Conservation (phyloP, 1,140 invertebrate species). For the Zophobas atratus region DNA sequence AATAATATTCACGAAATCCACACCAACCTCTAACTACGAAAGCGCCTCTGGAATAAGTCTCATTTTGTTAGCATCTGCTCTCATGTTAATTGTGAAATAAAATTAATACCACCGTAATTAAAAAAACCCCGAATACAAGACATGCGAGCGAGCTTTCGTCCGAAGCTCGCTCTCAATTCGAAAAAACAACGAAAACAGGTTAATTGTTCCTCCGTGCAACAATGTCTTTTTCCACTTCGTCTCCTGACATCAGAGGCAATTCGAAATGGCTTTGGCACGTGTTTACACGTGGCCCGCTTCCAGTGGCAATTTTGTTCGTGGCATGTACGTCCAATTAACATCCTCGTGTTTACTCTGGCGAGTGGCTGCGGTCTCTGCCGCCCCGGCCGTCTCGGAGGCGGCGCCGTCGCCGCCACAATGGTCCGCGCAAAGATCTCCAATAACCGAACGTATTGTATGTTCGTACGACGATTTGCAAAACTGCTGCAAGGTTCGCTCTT, state of each 20-base stretch:
- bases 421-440: slow-evolving; percentile 4
- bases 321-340: slow-evolving; percentile 26
- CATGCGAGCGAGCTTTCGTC: neutral
- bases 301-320: slow-evolving; percentile 10
- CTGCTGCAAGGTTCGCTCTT: slow-evolving; percentile 17
- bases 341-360: slow-evolving; percentile 29
- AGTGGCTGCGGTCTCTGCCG: slow-evolving; percentile 28
- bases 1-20: too few species aligned
- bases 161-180: neutral
- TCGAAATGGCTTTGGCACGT: slow-evolving; percentile 25
- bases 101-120: neutral
- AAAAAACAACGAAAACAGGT: slow-evolving; percentile 19
- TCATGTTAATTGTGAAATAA: too few species aligned
- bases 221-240: slow-evolving; percentile 31
- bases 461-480: slow-evolving; percentile 14
- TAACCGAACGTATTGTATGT: slow-evolving; percentile 18
- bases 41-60: too few species aligned
- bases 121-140: neutral
- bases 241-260: slow-evolving; percentile 31
- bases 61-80: too few species aligned
- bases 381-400: neutral
- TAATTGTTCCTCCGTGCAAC: slow-evolving; percentile 17
- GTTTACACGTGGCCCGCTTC: slow-evolving; percentile 37
- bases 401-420: slow-evolving; percentile 11
- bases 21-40: too few species aligned